phyloP scores from a whole-genome alignment of 1,140 invertebrate species.

The Latrodectus geometricus region DNA sequence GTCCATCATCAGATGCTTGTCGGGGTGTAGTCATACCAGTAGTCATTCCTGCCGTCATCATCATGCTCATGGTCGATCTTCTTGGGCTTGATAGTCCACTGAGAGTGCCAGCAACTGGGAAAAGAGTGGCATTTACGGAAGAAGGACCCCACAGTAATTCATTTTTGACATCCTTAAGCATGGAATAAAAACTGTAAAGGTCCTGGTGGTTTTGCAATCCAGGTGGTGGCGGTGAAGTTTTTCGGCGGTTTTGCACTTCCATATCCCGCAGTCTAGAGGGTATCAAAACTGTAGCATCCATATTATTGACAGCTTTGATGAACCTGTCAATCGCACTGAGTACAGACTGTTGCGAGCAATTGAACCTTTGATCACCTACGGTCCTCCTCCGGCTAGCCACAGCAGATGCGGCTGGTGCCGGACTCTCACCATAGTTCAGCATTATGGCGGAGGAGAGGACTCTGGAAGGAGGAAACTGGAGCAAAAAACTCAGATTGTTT shows the following conservation, averaged over 20 bases:
- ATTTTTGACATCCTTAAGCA: conserved; percentile 85
- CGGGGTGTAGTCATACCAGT: conserved; percentile 33
- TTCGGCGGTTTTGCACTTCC: conserved; percentile 70
- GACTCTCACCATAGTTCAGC: conserved; percentile 52
- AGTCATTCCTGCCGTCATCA: conserved; percentile 42
- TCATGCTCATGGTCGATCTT: conserved; percentile 29
- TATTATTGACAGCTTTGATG: conserved; percentile 85
- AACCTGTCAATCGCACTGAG: conserved; percentile 89
- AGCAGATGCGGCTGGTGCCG: conserved; percentile 8
- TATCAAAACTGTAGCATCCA: conserved; percentile 90
- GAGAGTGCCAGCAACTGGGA: conserved; percentile 40
- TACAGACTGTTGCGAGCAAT: conserved; percentile 78
- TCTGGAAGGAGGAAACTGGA: neutral
- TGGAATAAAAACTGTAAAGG: conserved; percentile 83
- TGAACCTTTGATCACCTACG: conserved; percentile 25
- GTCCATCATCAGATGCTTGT: conserved; percentile 61
- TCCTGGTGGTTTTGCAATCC: conserved; percentile 74
- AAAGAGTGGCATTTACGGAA: conserved; percentile 66
- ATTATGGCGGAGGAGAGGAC: conserved; percentile 19
- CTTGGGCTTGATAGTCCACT: conserved; percentile 40
- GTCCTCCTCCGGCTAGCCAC: neutral
- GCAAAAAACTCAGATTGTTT: neutral
- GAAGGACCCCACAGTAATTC: conserved; percentile 81
- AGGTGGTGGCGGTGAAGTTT: conserved; percentile 69
- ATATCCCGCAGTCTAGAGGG: conserved; percentile 87